Conservation (phyloP, 2,797 vertebrate genomes). For the Tachyglossus aculeatus region DNA sequence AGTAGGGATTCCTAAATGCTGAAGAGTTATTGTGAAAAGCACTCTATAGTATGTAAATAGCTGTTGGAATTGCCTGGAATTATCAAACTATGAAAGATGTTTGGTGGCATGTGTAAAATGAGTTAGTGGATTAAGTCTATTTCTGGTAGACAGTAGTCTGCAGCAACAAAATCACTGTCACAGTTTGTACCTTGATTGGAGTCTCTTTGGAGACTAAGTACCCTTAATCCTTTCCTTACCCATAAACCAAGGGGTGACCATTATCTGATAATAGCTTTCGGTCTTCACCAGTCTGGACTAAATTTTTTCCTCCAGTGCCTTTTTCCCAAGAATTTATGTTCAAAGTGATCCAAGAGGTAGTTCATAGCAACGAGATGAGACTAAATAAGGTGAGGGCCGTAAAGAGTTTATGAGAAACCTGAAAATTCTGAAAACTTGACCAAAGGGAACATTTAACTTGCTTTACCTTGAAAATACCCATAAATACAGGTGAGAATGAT, state of each 20-base stretch:
- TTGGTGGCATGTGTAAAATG: background rate
- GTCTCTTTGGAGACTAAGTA: background rate
- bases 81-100: background rate
- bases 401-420: background rate
- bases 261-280: background rate
- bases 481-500: background rate
- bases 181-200: background rate
- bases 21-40: background rate
- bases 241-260: background rate
- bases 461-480: background rate
- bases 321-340: background rate
- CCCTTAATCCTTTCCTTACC: background rate
- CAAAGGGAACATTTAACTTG: background rate
- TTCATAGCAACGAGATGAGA: background rate
- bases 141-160: background rate
- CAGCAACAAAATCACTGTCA: background rate
- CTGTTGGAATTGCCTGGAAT: too few relatives aligned
- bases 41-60: too few relatives aligned
- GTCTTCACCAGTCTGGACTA: background rate
- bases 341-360: background rate
- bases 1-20: background rate
- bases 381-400: background rate
- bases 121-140: background rate
- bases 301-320: background rate
- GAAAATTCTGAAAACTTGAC: background rate